These are phyloP conservation scores for Arizona elegans DNA, from an alignment of 2,113 vertebrate genomes.

Conservation along the genomic window DNA sequence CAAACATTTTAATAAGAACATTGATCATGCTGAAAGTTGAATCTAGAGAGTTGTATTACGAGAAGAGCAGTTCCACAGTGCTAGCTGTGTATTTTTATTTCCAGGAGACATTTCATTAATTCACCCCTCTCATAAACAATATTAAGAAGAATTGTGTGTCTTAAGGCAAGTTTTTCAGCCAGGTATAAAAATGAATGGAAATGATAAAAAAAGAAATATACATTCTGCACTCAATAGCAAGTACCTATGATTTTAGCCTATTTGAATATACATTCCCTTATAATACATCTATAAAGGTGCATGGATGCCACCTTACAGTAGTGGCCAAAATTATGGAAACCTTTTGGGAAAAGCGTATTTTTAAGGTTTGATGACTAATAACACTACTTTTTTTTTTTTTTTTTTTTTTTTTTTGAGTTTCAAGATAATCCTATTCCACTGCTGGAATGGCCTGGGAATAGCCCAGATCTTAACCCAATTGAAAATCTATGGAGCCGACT, in stretches of 20 bases:
- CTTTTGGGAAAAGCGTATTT: too few species aligned
- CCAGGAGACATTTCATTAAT: conserved; percentile 22
- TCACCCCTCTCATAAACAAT: conserved; percentile 13
- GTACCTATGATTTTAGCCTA: not conserved
- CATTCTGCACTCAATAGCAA: not conserved
- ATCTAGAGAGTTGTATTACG: not conserved
- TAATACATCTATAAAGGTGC: not conserved
- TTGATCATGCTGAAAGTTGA: conserved; percentile 45
- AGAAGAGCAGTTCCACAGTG: conserved; percentile 17
- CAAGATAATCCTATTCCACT: too few species aligned
- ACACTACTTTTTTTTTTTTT: too few species aligned
- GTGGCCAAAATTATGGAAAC: too few species aligned
- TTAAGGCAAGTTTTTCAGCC: not conserved
- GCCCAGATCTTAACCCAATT: too few species aligned
- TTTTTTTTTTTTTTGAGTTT: too few species aligned
- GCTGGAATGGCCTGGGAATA: too few species aligned
- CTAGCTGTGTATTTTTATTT: conserved; percentile 36
- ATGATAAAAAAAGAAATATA: not conserved
- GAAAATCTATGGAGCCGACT: too few species aligned
- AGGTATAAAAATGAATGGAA: not conserved
- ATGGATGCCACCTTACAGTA: not conserved
- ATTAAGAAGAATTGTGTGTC: not conserved
- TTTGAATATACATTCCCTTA: not conserved
- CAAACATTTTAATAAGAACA: conserved; percentile 32
- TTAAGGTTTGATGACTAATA: too few species aligned